Evolutionary conservation across 2,113 vertebrate species (phyloP).

Genomic region (Uria aalge): DNA sequence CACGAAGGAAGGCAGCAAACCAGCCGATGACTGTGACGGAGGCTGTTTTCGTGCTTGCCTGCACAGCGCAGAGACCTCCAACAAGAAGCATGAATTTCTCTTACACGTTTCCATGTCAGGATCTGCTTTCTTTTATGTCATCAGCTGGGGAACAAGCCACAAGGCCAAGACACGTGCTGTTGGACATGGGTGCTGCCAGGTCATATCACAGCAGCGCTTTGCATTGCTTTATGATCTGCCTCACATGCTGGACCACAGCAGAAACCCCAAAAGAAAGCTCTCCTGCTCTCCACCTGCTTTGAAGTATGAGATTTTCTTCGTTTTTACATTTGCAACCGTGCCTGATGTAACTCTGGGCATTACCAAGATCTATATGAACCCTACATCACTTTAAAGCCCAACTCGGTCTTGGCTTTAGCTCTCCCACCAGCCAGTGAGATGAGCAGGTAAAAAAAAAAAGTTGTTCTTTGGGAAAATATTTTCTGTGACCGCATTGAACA

Average conservation of each 20-base stretch:
- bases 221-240: background rate
- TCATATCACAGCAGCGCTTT: background rate
- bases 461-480: background rate
- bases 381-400: too few relatives aligned
- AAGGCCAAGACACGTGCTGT: background rate
- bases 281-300: background rate
- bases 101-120: background rate
- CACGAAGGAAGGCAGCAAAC: background rate
- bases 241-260: background rate
- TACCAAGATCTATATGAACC: background rate
- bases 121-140: background rate
- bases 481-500: background rate
- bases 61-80: background rate
- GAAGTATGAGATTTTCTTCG: background rate
- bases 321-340: background rate
- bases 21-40: rapidly evolving
- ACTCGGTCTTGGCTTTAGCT: background rate
- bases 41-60: background rate
- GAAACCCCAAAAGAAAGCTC: background rate
- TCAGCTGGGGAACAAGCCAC: background rate
- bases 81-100: background rate
- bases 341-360: background rate
- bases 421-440: background rate
- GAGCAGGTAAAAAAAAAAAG: background rate
- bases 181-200: background rate